A percentile compares a stretch with the other conserved stretches of the same genome.
Evolutionary conservation across 2,888 invertebrate genomes (phyloP).

Genomic region (Dryococelus australis): DNA sequence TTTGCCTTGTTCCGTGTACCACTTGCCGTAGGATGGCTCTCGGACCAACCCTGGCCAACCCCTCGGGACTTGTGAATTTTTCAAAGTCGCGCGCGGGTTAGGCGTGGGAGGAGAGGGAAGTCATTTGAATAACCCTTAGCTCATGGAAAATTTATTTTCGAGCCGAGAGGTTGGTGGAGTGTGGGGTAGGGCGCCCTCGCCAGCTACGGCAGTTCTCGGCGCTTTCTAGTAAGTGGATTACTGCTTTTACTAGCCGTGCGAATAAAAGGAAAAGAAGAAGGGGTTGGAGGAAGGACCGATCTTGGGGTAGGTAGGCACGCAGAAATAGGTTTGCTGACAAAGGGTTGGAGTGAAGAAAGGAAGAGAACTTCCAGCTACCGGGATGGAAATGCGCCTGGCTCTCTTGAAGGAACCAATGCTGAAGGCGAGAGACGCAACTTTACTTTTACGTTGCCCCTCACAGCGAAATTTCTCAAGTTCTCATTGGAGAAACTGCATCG

Average conservation of each 20-base stretch:
- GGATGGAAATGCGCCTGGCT: neutral
- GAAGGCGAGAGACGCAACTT: neutral
- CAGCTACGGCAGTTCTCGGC: neutral
- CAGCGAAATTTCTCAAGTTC: too few species aligned
- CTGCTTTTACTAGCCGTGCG: neutral
- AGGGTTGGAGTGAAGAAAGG: neutral
- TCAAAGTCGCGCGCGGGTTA: neutral
- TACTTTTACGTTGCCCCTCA: neutral
- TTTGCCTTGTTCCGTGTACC: neutral
- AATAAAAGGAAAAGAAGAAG: neutral
- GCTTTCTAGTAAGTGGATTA: conserved; percentile 2
- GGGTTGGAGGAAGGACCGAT: neutral
- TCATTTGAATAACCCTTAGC: conserved; percentile 1
- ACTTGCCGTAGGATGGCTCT: neutral
- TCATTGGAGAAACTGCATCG: too few species aligned
- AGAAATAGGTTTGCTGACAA: neutral
- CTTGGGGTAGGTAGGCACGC: neutral
- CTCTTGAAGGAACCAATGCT: neutral
- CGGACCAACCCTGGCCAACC: neutral
- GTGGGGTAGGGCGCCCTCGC: neutral
- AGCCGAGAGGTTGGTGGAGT: neutral
- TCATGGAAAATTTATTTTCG: conserved; percentile 16
- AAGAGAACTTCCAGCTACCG: neutral
- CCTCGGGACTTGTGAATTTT: neutral
- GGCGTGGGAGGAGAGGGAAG: neutral